These are phyloP conservation scores for Planococcus citri DNA, from an alignment of 1,140 invertebrate species.

Conservation along the genomic window DNA sequence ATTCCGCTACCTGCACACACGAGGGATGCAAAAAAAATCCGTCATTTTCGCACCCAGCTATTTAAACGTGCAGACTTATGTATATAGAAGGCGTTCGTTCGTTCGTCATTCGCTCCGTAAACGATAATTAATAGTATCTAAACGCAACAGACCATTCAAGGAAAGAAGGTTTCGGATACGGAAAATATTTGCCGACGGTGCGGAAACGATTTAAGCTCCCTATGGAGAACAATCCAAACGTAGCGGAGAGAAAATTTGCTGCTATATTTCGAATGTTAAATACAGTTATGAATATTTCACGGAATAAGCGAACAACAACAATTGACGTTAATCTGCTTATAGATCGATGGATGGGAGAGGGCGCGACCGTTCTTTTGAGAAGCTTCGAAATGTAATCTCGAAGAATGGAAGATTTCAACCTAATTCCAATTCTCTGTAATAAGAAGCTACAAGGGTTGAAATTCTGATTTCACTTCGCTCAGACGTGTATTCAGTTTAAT, in stretches of 20 bases:
- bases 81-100: too few species aligned
- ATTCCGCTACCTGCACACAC: too few species aligned
- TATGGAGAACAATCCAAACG: neutral
- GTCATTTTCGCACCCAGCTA: too few species aligned
- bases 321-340: constrained; percentile 1
- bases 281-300: constrained; percentile 7
- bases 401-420: constrained; percentile 2
- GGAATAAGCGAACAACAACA: constrained; percentile 6
- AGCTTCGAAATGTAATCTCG: neutral
- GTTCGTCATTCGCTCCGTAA: neutral
- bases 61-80: too few species aligned
- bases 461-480: neutral
- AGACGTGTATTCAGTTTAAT: neutral
- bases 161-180: neutral
- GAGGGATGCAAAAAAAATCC: too few species aligned
- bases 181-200: constrained; percentile 1
- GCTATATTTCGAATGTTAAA: neutral
- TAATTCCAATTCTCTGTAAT: neutral
- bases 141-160: constrained; percentile 6
- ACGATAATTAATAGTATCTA: neutral
- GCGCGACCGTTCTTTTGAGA: neutral
- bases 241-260: constrained; percentile 1
- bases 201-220: constrained; percentile 5
- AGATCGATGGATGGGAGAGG: constrained; percentile 5
- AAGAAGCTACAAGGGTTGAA: constrained; percentile 6